Base-by-base conservation (phyloP, 2,888 invertebrate species). In the Patella ulyssiponensis region DNA sequence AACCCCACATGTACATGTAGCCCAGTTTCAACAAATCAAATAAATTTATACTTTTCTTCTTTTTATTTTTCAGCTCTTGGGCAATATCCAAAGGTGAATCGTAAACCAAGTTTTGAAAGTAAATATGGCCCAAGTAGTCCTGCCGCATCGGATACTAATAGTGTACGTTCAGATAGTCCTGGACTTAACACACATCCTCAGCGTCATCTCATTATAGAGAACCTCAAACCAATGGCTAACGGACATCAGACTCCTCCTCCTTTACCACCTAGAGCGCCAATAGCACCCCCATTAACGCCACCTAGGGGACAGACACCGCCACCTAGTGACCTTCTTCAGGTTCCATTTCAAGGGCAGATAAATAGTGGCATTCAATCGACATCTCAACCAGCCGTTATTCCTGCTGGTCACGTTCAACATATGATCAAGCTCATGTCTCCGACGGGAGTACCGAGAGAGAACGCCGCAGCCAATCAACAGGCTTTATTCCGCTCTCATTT, bases 91-190 rank as follows among this genome's bases (percentile, higher is more conserved):
- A 83, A 84, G 92, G 93, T 97, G 73, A 96, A 95, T 83, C 94
- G 97, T 75, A 97, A 97, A 91, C 96, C 96, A 64, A 97, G 96
- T 92, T 94, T 97, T 83, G 97, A 97, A 92, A 94, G 96, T 73
- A 96, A 84, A 71, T 86, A 96, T 91, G 94, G 95, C 85, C 94
- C 96, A 80, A 95, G 96, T 74, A 96, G 96, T 90, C 97, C 97
- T 7, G 96, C 91, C 12, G 96, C 91, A 76, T 97, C 97, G 9
- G 97, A 97, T 90, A 96, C 96, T 91, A 97, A 96, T 20, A 94
- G 96, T 83, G 93, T 95, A 2, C 82, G 89, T 12, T 89, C 89
- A 20, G 88, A 89, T 77, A 89, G 88, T 80, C 89, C 89, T 1
- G 79, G 83, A 27, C 69, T 86, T 11, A 83, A 77, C 71, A 69